A percentile compares a stretch with the other conserved stretches of the same genome.
Conservation (phyloP, 2,888 invertebrate genomes). For the Notodonta ziczac region DNA sequence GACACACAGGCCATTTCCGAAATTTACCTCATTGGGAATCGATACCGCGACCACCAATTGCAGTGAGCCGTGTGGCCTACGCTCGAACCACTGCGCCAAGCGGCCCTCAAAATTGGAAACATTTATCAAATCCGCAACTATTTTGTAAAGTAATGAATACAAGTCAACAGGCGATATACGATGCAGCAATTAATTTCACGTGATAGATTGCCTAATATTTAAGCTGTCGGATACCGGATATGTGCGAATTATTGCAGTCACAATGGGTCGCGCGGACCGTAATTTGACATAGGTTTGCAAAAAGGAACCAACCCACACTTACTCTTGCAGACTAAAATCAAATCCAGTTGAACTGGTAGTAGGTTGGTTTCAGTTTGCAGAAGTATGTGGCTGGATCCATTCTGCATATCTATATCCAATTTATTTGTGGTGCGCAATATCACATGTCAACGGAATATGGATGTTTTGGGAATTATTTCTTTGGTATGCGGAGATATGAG, state of each 20-base stretch:
- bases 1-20: too few relatives aligned
- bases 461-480: not conserved
- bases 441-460: not conserved
- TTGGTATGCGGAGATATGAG: too few relatives aligned
- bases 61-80: too few relatives aligned
- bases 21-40: too few relatives aligned
- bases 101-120: too few relatives aligned
- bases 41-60: too few relatives aligned
- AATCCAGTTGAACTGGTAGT: too few relatives aligned
- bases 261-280: not conserved
- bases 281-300: not conserved
- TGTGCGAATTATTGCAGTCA: constrained; percentile 11
- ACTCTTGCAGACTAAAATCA: too few relatives aligned
- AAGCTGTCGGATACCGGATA: constrained; percentile 6
- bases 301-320: too few relatives aligned
- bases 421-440: not conserved
- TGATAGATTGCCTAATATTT: constrained; percentile 23
- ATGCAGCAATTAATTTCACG: constrained; percentile 21
- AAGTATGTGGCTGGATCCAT: too few relatives aligned
- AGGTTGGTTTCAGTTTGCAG: too few relatives aligned
- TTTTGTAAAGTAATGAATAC: not conserved
- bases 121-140: constrained; percentile 7
- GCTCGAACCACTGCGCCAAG: too few relatives aligned
- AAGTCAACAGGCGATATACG: constrained; percentile 1
- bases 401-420: not conserved